A percentile compares a stretch with the other conserved stretches of the same genome.
phyloP scores from a whole-genome alignment of 2,113 vertebrate species.

The Ibidorhyncha struthersii region DNA sequence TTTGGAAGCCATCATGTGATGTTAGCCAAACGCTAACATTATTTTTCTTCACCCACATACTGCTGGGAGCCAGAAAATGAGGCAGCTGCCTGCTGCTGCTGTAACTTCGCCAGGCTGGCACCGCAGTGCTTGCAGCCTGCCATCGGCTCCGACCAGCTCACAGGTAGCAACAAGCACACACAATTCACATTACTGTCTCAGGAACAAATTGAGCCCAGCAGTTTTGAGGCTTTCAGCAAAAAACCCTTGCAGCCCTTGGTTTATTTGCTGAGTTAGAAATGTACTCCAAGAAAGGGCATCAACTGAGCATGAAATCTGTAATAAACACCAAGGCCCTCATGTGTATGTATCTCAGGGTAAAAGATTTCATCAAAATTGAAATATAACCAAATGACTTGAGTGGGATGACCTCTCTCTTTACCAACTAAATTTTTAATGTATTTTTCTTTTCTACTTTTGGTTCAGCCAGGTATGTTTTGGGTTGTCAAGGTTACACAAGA shows the following conservation, averaged over 20 bases:
- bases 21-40: constrained; percentile 19
- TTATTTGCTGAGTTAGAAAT: neutral
- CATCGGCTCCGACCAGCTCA: neutral
- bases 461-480: neutral
- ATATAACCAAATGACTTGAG: neutral
- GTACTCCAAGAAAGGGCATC: neutral
- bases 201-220: constrained; percentile 11
- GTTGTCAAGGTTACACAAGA: neutral
- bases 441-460: neutral
- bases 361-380: neutral
- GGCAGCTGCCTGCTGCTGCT: neutral
- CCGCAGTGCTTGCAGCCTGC: neutral
- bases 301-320: neutral
- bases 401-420: neutral
- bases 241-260: neutral
- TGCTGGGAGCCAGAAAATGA: constrained; percentile 12
- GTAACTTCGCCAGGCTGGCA: neutral
- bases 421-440: neutral
- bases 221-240: neutral
- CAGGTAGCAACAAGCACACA: constrained; percentile 5
- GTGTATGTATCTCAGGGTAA: neutral
- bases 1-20: constrained; percentile 24
- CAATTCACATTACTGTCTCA: neutral
- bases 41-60: constrained; percentile 30
- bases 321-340: neutral